phyloP scores from a whole-genome alignment of 2,888 invertebrate species.

The Drosophila atripex region DNA sequence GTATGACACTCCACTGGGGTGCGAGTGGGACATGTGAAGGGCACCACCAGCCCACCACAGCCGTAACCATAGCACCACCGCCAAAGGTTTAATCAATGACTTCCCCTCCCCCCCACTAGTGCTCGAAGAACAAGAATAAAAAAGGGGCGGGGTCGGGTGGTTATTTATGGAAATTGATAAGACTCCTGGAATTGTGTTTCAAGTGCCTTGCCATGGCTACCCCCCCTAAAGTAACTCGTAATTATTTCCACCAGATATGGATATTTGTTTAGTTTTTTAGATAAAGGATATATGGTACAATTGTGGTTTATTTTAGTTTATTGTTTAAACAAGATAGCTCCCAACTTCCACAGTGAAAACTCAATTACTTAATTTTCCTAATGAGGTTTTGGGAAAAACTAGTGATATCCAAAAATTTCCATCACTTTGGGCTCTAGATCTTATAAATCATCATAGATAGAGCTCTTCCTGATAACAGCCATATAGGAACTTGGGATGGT shows the following conservation, averaged over 20 bases:
- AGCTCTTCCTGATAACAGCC: constrained; percentile 26
- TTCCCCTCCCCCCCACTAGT: constrained; percentile 19
- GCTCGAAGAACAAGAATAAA: constrained; percentile 3
- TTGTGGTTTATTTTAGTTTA: not conserved
- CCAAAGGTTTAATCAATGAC: constrained; percentile 71
- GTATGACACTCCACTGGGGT: constrained; percentile 12
- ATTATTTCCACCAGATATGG: constrained; percentile 10
- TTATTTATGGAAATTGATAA: constrained; percentile 75
- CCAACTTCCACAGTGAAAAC: not conserved
- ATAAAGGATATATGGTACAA: constrained; percentile 1
- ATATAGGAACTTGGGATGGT: constrained; percentile 1
- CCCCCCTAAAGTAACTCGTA: constrained; percentile 7
- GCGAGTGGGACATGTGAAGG: constrained; percentile 48
- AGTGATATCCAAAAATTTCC: too few species aligned
- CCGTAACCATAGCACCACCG: constrained; percentile 61
- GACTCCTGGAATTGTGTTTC: constrained; percentile 43
- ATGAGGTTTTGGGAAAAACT: too few species aligned
- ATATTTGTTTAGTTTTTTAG: constrained; percentile 4
- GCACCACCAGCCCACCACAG: constrained; percentile 18
- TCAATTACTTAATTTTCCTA: not conserved
- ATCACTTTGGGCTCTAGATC: not conserved
- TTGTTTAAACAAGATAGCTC: not conserved
- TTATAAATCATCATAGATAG: constrained; percentile 1
- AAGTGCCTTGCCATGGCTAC: constrained; percentile 35
- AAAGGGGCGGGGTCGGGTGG: not conserved